phyloP scores from a whole-genome alignment of 2,888 invertebrate genomes.

The Autographa gamma region DNA sequence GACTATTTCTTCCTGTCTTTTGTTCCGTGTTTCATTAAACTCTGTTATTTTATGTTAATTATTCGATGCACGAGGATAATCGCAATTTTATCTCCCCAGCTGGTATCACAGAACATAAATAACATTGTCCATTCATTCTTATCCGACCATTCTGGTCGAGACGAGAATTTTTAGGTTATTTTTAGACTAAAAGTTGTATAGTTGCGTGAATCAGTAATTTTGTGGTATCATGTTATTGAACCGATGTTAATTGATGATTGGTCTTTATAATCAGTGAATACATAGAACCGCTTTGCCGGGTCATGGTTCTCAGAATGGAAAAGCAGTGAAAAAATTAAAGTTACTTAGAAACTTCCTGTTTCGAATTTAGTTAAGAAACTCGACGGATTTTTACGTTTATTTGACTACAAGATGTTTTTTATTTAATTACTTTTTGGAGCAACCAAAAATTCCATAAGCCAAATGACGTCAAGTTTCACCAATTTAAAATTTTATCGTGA shows the following conservation, averaged over 20 bases:
- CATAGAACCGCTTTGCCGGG: not conserved
- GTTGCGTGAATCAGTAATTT: not conserved
- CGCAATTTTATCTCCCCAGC: not conserved
- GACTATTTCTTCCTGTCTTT: not conserved
- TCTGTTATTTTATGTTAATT: not conserved
- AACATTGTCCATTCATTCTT: not conserved
- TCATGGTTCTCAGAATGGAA: not conserved
- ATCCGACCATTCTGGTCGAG: not conserved
- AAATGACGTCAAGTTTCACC: too few species aligned
- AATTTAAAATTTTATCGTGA: too few species aligned
- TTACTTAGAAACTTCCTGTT: too few species aligned
- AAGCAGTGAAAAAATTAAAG: not conserved
- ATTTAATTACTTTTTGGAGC: too few species aligned
- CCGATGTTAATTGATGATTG: constrained; percentile 1
- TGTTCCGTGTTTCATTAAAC: not conserved
- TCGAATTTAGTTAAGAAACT: too few species aligned
- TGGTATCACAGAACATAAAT: not conserved
- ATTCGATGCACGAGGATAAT: not conserved
- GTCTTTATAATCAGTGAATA: not conserved
- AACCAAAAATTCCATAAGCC: too few species aligned
- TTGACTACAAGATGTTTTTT: too few species aligned
- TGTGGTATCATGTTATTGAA: constrained; percentile 1
- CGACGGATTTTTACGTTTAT: too few species aligned
- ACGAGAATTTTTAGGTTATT: not conserved
- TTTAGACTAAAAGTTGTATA: not conserved